Base-by-base conservation (phyloP, 2,113 vertebrate genomes). In the Halichoeres trimaculatus region DNA sequence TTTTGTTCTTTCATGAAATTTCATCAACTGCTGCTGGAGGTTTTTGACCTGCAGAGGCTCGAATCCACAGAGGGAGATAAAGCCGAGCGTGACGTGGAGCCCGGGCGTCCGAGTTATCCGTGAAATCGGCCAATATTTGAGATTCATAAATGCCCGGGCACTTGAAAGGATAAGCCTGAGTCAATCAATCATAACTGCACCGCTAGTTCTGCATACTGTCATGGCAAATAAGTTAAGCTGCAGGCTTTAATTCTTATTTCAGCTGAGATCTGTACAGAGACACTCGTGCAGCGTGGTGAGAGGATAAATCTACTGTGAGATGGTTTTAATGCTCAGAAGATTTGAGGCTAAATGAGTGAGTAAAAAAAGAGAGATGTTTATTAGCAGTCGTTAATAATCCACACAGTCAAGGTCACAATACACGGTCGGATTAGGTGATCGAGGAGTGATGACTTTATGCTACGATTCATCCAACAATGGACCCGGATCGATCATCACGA, bases 121-220 rank as follows among this genome's bases (percentile, higher is more conserved):
- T 85, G 82, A 85, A 88, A 88, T 85, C 82, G 3, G 20, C 65
- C 75, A 82, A 71, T 83, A 88, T 82, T 69, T 84, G 57, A 78
- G 76, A 72, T 78, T 84, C 64, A 53, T 60, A 88, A 85, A 58
- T 56, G 73, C 36, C 82, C 34, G 10, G 5, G 40, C 23, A 48
- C 82, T 85, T 80, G 80, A 88, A 77, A 76, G 63, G 74, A 78
- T 73, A 67, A 82, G 59, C 53, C 57, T 0, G 47, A 74, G 75
- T 84, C 80, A 36, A 62, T 81, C 85, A 74, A 65, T 82, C 83
- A 60, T 54, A 24, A 74, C 58, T 51, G 3, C 38, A 38, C 57
- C 43, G 26, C 56, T 1, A 30, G 34, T 75, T 75, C 66, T 78
- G 82, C 78, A 71, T 84, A 85, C 85, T 71, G 72, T 76, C 78